A percentile compares a stretch with the other conserved stretches of the same genome.
Evolutionary conservation across 2,113 vertebrate genomes (phyloP).

Genomic region (Marmota flaviventris): DNA sequence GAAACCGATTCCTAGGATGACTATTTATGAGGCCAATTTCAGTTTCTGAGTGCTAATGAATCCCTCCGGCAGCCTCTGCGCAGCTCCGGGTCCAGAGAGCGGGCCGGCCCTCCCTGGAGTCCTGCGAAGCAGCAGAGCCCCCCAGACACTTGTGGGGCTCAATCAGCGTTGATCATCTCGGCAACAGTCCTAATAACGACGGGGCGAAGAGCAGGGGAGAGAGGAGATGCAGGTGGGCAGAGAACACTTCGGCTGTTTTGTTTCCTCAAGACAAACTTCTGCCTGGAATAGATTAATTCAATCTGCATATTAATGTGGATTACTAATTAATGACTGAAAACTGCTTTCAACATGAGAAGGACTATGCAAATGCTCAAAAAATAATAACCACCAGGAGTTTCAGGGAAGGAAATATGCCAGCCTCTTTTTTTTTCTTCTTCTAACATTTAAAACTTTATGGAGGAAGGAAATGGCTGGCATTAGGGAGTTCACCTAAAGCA

Average conservation of each 20-base stretch:
- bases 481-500: slow-evolving; percentile 41
- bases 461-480: slow-evolving; percentile 47
- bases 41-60: slow-evolving; percentile 62
- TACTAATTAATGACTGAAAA: slow-evolving; percentile 80
- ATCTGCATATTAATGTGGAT: slow-evolving; percentile 81
- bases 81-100: not conserved
- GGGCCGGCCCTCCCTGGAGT: not conserved
- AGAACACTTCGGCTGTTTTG: slow-evolving; percentile 56
- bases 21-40: slow-evolving; percentile 79
- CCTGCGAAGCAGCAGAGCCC: not conserved
- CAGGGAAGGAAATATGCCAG: slow-evolving; percentile 37
- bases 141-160: not conserved
- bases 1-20: slow-evolving; percentile 60
- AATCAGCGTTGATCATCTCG: slow-evolving; percentile 34
- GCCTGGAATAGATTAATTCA: slow-evolving; percentile 71
- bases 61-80: not conserved
- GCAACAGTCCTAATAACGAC: slow-evolving; percentile 63
- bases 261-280: slow-evolving; percentile 78
- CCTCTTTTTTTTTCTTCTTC: not conserved
- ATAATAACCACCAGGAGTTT: slow-evolving; percentile 61
- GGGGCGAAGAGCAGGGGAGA: not conserved
- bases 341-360: slow-evolving; percentile 66
- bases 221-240: slow-evolving; percentile 39
- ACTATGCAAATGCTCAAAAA: slow-evolving; percentile 47
- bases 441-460: slow-evolving; percentile 57